Percentiles rank a stretch among this genome's conserved stretches.
phyloP scores from a whole-genome alignment of 2,797 vertebrate species.

The Arnoldichthys spilopterus region DNA sequence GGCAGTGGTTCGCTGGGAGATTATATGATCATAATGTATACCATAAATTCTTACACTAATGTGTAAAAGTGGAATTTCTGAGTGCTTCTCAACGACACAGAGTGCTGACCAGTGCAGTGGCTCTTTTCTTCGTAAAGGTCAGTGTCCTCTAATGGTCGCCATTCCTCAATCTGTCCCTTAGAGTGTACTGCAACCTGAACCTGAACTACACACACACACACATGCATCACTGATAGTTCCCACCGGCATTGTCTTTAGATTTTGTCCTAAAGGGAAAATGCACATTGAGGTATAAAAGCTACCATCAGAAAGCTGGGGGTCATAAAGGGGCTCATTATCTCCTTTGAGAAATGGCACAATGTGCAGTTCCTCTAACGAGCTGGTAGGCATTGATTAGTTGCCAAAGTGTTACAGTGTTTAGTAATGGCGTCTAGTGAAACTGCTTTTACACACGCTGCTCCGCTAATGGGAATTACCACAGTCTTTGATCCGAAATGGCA shows the following conservation, averaged over 20 bases:
- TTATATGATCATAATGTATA: background rate
- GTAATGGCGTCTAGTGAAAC: constrained; percentile 33
- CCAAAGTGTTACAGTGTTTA: constrained; percentile 54
- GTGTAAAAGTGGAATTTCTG: background rate
- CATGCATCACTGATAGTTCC: constrained; percentile 19
- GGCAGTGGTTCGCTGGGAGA: background rate
- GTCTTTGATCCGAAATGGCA: constrained; percentile 54
- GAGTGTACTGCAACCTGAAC: constrained; percentile 47
- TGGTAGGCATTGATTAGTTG: constrained; percentile 57
- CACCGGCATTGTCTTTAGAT: constrained; percentile 29
- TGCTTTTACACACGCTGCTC: constrained; percentile 39
- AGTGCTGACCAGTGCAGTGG: constrained; percentile 51
- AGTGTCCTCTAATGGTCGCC: constrained; percentile 46
- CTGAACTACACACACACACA: constrained; percentile 21
- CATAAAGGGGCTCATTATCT: constrained; percentile 56
- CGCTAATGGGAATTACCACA: constrained; percentile 52
- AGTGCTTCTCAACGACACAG: constrained; percentile 8
- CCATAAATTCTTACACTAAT: background rate
- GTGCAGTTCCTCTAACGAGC: constrained; percentile 51
- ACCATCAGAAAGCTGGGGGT: constrained; percentile 48
- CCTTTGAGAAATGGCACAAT: constrained; percentile 48
- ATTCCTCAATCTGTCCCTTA: constrained; percentile 54
- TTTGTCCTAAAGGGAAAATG: constrained; percentile 45
- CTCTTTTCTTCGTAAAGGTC: constrained; percentile 51
- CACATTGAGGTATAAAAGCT: constrained; percentile 52